Percentiles rank a stretch among this genome's conserved stretches.
These are phyloP conservation scores for Mesorhabditis belari DNA, from an alignment of 2,888 invertebrate genomes.

Conservation along the genomic window DNA sequence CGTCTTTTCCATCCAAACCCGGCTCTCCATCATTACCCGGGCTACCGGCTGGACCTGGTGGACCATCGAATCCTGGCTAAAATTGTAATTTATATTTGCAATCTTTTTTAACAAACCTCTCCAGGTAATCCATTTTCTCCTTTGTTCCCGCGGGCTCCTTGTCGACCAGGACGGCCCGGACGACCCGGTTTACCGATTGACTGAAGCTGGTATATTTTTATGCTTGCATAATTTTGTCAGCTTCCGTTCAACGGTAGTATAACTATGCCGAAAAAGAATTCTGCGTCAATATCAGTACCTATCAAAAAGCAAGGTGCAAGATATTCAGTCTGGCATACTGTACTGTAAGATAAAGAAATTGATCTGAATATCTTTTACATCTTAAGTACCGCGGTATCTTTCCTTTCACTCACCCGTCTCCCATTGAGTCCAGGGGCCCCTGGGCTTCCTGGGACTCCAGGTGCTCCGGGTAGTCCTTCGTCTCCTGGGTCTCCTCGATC, in stretches of 20 bases:
- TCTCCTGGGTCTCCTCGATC: not conserved
- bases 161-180: not conserved
- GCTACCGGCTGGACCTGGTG: not conserved
- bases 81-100: not conserved
- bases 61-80: not conserved
- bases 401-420: not conserved
- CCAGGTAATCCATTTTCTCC: not conserved
- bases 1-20: not conserved
- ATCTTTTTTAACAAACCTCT: too few species aligned
- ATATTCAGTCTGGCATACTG: too few species aligned
- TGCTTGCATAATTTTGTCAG: not conserved
- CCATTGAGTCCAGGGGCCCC: not conserved
- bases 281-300: too few species aligned
- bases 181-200: not conserved
- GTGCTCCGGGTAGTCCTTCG: not conserved
- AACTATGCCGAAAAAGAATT: not conserved
- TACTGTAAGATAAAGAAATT: too few species aligned
- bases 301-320: too few species aligned
- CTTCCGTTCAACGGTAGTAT: not conserved
- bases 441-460: not conserved
- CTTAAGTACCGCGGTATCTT: too few species aligned
- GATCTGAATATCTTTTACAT: too few species aligned
- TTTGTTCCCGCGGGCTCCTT: not conserved
- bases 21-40: not conserved
- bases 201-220: not conserved